Conservation (phyloP, 1,140 invertebrate genomes). For the Drosophila mayri region DNA sequence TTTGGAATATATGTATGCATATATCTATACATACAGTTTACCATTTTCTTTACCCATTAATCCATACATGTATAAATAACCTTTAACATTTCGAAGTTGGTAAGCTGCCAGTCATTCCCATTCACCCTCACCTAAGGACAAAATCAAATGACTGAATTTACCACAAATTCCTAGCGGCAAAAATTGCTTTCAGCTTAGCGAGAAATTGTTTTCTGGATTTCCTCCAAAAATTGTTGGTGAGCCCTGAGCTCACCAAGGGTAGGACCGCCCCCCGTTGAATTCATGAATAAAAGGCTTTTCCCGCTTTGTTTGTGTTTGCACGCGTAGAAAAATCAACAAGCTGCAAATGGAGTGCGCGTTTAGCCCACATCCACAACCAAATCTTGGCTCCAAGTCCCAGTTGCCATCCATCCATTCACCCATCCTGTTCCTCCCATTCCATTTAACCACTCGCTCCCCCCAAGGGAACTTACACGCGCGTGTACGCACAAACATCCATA, state of each 20-base stretch:
- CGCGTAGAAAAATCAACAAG: slow-evolving; percentile 80
- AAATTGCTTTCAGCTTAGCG: slow-evolving; percentile 46
- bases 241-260: not conserved
- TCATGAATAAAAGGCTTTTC: slow-evolving; percentile 68
- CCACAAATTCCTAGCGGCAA: slow-evolving; percentile 33
- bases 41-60: not conserved
- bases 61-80: slow-evolving; percentile 7
- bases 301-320: slow-evolving; percentile 67
- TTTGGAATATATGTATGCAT: no score
- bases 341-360: slow-evolving; percentile 58
- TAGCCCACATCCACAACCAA: slow-evolving; percentile 21
- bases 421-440: not conserved
- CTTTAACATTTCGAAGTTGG: slow-evolving; percentile 17
- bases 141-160: slow-evolving; percentile 24
- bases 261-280: not conserved
- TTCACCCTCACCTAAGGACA: not conserved
- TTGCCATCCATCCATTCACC: not conserved
- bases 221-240: slow-evolving; percentile 24
- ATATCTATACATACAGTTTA: not conserved
- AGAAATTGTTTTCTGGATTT: slow-evolving; percentile 46
- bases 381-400: not conserved
- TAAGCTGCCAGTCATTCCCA: slow-evolving; percentile 6
- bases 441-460: not conserved
- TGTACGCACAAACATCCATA: slow-evolving; percentile 45
- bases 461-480: slow-evolving; percentile 52